Base-by-base conservation (phyloP, 2,888 invertebrate genomes). In the Baccha elongata region DNA sequence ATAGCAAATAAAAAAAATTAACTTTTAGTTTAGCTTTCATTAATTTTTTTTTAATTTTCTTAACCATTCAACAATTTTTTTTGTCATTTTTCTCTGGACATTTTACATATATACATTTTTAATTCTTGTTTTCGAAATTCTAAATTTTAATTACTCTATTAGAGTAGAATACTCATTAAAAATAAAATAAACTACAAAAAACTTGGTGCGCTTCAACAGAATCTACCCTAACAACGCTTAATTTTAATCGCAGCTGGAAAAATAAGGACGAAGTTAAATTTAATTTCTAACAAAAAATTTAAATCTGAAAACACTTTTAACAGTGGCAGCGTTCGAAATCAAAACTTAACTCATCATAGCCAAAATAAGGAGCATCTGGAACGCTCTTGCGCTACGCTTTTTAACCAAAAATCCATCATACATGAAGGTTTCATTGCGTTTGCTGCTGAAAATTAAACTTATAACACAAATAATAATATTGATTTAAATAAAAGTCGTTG, bases 251-350 rank as follows among this genome's bases (percentile, higher is more conserved):
- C 75, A 71, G 69, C 69, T 74, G 74, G 65, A 75, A 32, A 52
- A 37, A 37, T 37, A 55, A 58, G 58, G n/a, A 50, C 13, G 29
- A 68, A 40, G 19, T 48, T 21, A 23, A 55, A 60, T 13, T 13
- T 46, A 19, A 60, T 44, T 72, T 83, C 78, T 83, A 83, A 83
- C 83, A 72, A 40, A 8, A 62, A n/a, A n/a, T 75, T 65, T 76
- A 72, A 72, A 73, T 69, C 17, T 15, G 15, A 48, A 58, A 42
- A 64, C 37, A 29, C 46, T 35, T 55, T 64, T 72, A 83, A 78
- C 78, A 55, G 32, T 73, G 78, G 76, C 81, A 72, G 55, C 72
- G 67, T 72, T 76, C 67, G 76, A 81, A 44, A 58, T 4, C 55
- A 37, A 35, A 52, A 42, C 40, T 23, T 23, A 52, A 15, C 10